phyloP scores from a whole-genome alignment of 1,140 invertebrate genomes.

The Drosophila insularis region DNA sequence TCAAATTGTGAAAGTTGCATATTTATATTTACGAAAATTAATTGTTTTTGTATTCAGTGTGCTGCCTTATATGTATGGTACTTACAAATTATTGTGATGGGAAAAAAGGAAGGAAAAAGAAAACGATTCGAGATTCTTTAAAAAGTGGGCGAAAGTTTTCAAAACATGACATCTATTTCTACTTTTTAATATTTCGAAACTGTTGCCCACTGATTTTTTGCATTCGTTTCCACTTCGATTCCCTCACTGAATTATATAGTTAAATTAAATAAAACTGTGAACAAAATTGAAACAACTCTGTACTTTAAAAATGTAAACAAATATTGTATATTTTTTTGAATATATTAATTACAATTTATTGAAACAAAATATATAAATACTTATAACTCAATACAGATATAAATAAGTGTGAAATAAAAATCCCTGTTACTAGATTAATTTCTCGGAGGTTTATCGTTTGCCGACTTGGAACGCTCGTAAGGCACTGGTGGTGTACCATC shows the following conservation, averaged over 20 bases:
- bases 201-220: background rate
- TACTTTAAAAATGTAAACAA: background rate
- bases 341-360: conserved; percentile 24
- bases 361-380: conserved; percentile 33
- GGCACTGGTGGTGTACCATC: conserved; percentile 59
- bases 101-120: background rate
- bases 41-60: conserved; percentile 16
- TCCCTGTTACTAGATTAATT: background rate
- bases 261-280: background rate
- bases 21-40: conserved; percentile 2
- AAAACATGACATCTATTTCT: conserved; percentile 5
- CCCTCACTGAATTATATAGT: background rate
- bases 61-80: conserved; percentile 53
- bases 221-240: background rate
- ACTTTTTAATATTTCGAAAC: conserved; percentile 2
- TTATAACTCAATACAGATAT: conserved; percentile 6
- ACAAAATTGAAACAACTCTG: background rate
- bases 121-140: background rate
- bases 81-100: conserved; percentile 21
- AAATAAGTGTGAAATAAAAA: background rate
- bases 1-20: background rate
- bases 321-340: conserved; percentile 7
- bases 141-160: background rate
- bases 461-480: conserved; percentile 12
- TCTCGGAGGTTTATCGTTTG: background rate